Percentiles rank a stretch among this genome's conserved stretches.
These are phyloP conservation scores for Erpetoichthys calabaricus DNA, from an alignment of 2,797 vertebrate species.

Conservation along the genomic window DNA sequence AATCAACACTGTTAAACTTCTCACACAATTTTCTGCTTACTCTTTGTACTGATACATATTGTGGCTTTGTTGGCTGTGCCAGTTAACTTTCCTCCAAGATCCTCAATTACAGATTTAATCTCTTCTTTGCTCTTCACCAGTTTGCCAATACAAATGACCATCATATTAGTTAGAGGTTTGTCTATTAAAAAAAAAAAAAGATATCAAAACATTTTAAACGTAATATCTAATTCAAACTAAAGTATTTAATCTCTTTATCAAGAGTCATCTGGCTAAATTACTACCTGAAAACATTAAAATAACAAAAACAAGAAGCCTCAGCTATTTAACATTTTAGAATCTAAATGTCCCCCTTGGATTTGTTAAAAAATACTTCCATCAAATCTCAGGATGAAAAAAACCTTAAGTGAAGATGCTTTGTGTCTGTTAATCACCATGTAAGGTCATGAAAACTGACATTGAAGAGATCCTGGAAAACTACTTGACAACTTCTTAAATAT, in stretches of 20 bases:
- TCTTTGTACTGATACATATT: slow-evolving; percentile 78
- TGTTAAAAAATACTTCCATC: too few species aligned
- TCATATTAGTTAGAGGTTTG: slow-evolving; percentile 79
- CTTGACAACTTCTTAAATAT: too few species aligned
- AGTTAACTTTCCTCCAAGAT: slow-evolving; percentile 81
- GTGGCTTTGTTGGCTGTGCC: slow-evolving; percentile 65
- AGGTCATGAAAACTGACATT: too few species aligned
- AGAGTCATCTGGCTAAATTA: neutral
- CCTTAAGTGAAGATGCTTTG: too few species aligned
- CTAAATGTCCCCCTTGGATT: too few species aligned
- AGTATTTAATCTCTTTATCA: neutral
- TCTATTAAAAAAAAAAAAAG: slow-evolving; percentile 32
- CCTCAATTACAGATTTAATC: slow-evolving; percentile 65
- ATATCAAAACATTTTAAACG: neutral
- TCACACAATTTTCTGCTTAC: slow-evolving; percentile 43
- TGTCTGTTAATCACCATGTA: too few species aligned
- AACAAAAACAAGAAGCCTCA: too few species aligned
- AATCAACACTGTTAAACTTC: too few species aligned
- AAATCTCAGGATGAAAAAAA: too few species aligned
- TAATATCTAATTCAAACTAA: neutral
- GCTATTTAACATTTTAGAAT: too few species aligned
- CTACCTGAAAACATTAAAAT: too few species aligned
- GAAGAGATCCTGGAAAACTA: too few species aligned
- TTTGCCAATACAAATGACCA: slow-evolving; percentile 73
- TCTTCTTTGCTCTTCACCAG: slow-evolving; percentile 85